Base-by-base conservation (phyloP, 2,888 invertebrate genomes). In the Eristalinus sepulchralis region DNA sequence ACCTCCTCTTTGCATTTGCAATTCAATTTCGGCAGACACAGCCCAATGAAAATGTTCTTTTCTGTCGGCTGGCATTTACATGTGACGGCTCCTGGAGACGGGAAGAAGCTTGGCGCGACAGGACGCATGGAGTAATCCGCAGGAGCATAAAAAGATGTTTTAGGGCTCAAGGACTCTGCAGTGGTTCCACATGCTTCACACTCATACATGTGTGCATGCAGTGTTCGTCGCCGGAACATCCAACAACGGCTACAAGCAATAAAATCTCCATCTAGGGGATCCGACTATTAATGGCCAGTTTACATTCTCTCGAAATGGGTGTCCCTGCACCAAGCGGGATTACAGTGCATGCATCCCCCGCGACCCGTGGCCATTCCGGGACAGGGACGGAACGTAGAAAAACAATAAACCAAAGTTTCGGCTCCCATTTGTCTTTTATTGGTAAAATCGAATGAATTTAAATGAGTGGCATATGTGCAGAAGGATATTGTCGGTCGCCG, bases 371-470 rank as follows among this genome's bases (percentile, higher is more conserved):
- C 57, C 11, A 60, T 72, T 0, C 39, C 39, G n/a, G 1, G 4
- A n/a, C 47, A 6, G 47, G 47, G 8, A 47, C 55, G 73, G 64
- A 86, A 86, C 86, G 86, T 86, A 83, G 88, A 88, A 88, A 88
- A 88, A 88, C 88, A 88, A 88, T 88, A 88, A 88, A 88, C 79
- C 88, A 88, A 88, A 88, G 83, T 88, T 88, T 88, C 73, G 88
- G 88, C 76, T 80, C 86, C 88, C 88, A 88, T 88, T 88, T 88
- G 88, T 88, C 88, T 88, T 88, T 88, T 88, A 88, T 88, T 88
- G 88, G 88, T 78, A 83, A 81, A 81, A 82, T 86, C 83, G 81
- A 88, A 88, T 88, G 88, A 88, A 88, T 88, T 88, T 88, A 86
- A 88, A 88, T 88, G 88, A 88, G 88, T 79, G 81, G 80, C 82